Percentiles rank a stretch among this genome's conserved stretches.
Evolutionary conservation across 2,113 vertebrate genomes (phyloP).

Genomic region (Ictalurus furcatus): DNA sequence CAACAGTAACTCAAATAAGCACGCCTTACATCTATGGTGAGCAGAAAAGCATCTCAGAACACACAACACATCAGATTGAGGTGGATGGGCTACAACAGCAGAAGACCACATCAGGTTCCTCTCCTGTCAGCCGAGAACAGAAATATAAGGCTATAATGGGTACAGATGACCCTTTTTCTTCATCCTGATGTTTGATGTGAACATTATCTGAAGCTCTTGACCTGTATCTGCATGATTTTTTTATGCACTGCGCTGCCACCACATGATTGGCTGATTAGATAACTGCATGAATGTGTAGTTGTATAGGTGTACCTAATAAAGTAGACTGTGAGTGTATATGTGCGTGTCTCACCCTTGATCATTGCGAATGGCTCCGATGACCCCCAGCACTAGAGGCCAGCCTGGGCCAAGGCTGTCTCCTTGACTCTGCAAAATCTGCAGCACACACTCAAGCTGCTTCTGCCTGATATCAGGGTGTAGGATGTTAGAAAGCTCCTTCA

Average conservation of each 20-base stretch:
- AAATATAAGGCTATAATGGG: no score
- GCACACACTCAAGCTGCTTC: conserved; percentile 94
- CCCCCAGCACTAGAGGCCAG: conserved; percentile 95
- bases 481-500: conserved; percentile 93
- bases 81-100: no score
- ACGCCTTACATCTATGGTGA: no score
- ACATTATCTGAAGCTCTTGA: neutral
- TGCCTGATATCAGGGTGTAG: conserved; percentile 94
- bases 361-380: conserved; percentile 96
- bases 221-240: neutral
- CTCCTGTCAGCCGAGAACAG: no score
- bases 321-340: neutral
- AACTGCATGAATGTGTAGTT: neutral
- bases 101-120: no score
- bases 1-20: no score
- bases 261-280: neutral
- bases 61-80: no score
- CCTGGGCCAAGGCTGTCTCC: conserved; percentile 95
- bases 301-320: neutral
- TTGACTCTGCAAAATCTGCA: conserved; percentile 96
- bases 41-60: no score
- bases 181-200: neutral
- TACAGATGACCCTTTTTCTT: neutral
- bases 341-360: conserved; percentile 89
- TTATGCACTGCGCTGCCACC: neutral